These are phyloP conservation scores for Acleris sparsana DNA, from an alignment of 2,888 invertebrate species.

Conservation along the genomic window DNA sequence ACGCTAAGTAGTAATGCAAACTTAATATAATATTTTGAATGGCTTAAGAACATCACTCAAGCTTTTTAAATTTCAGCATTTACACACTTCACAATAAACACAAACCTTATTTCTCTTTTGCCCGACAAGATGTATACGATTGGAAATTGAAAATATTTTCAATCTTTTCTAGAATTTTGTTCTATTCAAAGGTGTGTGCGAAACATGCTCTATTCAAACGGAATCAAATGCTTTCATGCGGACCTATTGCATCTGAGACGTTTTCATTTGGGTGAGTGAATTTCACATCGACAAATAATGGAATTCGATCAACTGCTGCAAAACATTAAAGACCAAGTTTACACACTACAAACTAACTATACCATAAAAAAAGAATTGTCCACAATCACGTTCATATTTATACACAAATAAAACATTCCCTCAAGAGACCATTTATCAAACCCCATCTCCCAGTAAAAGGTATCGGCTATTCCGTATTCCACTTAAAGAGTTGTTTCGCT, in stretches of 20 bases:
- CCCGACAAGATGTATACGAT: constrained; percentile 68
- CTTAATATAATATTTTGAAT: too few species aligned
- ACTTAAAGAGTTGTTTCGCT: constrained; percentile 50
- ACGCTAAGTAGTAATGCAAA: too few species aligned
- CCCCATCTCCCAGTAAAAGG: constrained; percentile 13
- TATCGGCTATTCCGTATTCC: constrained; percentile 35
- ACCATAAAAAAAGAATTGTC: too few species aligned
- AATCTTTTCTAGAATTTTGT: constrained; percentile 65
- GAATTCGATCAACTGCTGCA: neutral
- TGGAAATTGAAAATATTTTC: constrained; percentile 70
- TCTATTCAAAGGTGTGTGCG: constrained; percentile 59
- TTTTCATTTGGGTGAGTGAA: constrained; percentile 12
- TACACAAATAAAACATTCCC: neutral
- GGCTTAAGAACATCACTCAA: too few species aligned
- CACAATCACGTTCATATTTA: too few species aligned
- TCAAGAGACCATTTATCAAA: constrained; percentile 7
- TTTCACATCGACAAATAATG: neutral
- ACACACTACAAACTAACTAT: too few species aligned
- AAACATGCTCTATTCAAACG: constrained; percentile 29
- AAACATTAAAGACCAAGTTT: too few species aligned
- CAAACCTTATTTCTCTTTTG: constrained; percentile 65
- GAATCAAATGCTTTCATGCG: constrained; percentile 9
- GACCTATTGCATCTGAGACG: constrained; percentile 3
- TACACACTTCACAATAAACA: constrained; percentile 62
- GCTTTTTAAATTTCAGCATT: constrained; percentile 28